Base-by-base conservation (phyloP, 2,113 vertebrate species). In the Zeus faber region DNA sequence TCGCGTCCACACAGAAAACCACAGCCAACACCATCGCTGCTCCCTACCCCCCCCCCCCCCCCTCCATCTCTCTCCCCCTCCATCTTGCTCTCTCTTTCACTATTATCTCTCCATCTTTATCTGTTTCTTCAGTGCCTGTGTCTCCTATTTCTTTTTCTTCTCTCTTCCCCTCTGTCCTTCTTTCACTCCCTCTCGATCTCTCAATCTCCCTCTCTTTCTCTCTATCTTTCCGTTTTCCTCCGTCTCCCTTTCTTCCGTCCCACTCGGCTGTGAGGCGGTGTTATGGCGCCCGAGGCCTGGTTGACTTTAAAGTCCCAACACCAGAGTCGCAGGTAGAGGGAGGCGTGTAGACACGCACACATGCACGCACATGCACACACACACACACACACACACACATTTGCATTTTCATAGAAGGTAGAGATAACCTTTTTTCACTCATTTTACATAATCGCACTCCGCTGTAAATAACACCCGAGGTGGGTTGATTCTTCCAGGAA, bases 381-480 rank as follows among this genome's bases (percentile, higher is more conserved):
- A n/a, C n/a, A n/a, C n/a, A n/a, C n/a, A n/a, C n/a, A n/a, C n/a
- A n/a, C n/a, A n/a, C n/a, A n/a, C n/a, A n/a, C n/a, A 49, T 58
- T 49, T 35, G 29, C 44, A 58, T 49, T 54, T 13, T 24, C 16
- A 48, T 13, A 20, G 20, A 40, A 29, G 11, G 5, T 14, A 56
- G 33, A 54, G 60, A 64, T 73, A 70, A 69, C 65, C 58, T 24
- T 35, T 70, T 56, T 37, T 9, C n/a, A 22, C 7, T 0, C 27
- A 46, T 58, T 62, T 74, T 55, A 62, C 44, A 58, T 65, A 62
- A 48, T 56, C 6, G 5, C 54, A 54, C 41, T 21, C 17, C n/a
- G n/a, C n/a, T n/a, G n/a, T n/a, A n/a, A n/a, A n/a, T n/a, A n/a
- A n/a, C n/a, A n/a, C n/a, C n/a, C n/a, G n/a, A 44, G 17, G 4